Conservation (phyloP, 2,113 vertebrate genomes). For the Pandion haliaetus region DNA sequence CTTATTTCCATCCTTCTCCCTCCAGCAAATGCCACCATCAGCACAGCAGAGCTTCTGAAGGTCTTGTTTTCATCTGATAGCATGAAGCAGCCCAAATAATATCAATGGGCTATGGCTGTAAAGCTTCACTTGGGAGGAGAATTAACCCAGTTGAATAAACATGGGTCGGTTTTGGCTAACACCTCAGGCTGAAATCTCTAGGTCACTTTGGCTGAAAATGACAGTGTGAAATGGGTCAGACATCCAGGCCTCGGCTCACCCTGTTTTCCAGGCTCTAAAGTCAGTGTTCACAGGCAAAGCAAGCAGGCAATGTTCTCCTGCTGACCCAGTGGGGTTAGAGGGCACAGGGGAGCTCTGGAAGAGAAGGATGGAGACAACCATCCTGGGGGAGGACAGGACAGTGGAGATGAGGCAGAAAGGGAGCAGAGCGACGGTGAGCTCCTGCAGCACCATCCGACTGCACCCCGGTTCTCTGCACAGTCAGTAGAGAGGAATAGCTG, state of each 20-base stretch:
- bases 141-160: constrained; percentile 15
- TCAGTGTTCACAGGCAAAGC: neutral
- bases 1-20: neutral
- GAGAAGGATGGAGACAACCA: neutral
- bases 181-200: constrained; percentile 35
- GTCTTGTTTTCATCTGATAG: constrained; percentile 2
- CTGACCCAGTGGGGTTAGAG: neutral
- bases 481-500: neutral
- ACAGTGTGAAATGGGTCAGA: neutral
- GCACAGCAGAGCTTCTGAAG: neutral
- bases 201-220: constrained; percentile 9
- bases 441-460: neutral
- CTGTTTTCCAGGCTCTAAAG: neutral
- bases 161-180: neutral
- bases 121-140: neutral
- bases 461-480: neutral
- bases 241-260: neutral
- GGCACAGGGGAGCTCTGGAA: neutral
- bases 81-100: neutral
- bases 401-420: neutral
- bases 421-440: neutral
- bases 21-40: neutral
- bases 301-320: neutral
- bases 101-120: neutral
- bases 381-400: neutral